phyloP scores from a whole-genome alignment of 2,888 invertebrate species.

The Limenitis camilla region DNA sequence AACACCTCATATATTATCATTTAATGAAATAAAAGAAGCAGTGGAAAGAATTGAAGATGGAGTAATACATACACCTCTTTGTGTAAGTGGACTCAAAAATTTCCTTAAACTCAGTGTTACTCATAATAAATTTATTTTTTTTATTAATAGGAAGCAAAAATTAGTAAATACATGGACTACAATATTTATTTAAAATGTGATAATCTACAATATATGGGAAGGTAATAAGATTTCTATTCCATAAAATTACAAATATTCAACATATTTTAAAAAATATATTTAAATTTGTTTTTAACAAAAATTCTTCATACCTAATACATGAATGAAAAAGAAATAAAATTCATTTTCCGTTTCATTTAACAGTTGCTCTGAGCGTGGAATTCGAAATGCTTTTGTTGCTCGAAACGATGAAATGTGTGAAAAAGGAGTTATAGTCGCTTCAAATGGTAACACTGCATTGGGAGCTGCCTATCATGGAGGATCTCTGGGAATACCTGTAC shows the following conservation, averaged over 20 bases:
- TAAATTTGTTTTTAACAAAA: too few species aligned
- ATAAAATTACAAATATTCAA: too few species aligned
- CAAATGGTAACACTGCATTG: constrained; percentile 57
- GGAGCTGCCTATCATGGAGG: constrained; percentile 64
- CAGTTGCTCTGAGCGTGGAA: constrained; percentile 60
- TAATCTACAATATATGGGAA: constrained; percentile 89
- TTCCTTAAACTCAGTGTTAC: too few species aligned
- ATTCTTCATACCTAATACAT: too few species aligned
- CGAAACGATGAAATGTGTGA: constrained; percentile 35
- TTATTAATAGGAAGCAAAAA: constrained; percentile 59
- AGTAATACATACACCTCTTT: constrained; percentile 64
- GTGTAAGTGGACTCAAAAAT: constrained; percentile 53
- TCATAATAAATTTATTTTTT: too few species aligned
- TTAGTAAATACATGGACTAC: constrained; percentile 77
- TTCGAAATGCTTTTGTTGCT: constrained; percentile 52
- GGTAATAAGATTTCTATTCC: constrained; percentile 69
- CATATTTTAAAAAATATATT: too few species aligned
- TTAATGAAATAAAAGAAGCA: constrained; percentile 57
- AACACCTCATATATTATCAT: constrained; percentile 42
- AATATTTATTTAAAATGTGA: constrained; percentile 88
- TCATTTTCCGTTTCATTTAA: neutral
- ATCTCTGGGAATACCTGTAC: constrained; percentile 54
- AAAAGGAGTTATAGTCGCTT: constrained; percentile 61
- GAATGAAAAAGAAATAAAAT: neutral
- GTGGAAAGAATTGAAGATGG: constrained; percentile 56